These are phyloP conservation scores for Heterocephalus glaber DNA, from an alignment of 2,113 vertebrate species.

Conservation along the genomic window DNA sequence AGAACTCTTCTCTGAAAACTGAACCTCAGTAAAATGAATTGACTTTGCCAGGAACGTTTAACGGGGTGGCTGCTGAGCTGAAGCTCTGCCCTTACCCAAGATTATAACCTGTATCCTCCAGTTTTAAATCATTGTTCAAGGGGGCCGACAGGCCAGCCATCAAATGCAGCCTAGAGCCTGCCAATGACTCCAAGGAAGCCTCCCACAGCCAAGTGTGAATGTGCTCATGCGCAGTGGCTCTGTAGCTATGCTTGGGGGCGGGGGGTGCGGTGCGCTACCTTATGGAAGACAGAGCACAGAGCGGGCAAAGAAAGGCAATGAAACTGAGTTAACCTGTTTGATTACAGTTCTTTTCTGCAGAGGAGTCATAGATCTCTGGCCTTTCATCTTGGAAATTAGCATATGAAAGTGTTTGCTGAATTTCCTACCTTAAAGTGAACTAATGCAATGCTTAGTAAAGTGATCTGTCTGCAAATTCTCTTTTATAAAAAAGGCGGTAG, in stretches of 20 bases:
- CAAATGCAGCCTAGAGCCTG: neutral
- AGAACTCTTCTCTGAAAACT: neutral
- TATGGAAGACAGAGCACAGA: neutral
- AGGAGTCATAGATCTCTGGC: neutral
- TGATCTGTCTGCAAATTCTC: neutral
- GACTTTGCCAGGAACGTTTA: neutral
- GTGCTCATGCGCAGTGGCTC: neutral
- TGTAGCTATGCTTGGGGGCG: neutral
- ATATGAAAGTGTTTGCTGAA: neutral
- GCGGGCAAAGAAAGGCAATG: neutral
- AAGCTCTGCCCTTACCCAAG: neutral
- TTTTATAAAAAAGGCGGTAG: neutral
- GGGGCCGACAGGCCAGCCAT: neutral
- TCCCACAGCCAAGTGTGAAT: fast-evolving
- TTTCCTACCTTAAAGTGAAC: neutral
- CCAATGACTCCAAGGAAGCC: neutral
- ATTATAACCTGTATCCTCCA: neutral
- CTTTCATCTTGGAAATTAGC: constrained; percentile 24
- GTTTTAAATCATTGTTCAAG: neutral
- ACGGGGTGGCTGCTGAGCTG: neutral
- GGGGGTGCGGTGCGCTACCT: fast-evolving
- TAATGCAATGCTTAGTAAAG: neutral
- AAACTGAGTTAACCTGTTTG: neutral
- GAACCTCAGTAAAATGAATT: neutral
- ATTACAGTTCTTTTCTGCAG: neutral